Base-by-base conservation (phyloP, 2,113 vertebrate genomes). In the Elaphurus davidianus region DNA sequence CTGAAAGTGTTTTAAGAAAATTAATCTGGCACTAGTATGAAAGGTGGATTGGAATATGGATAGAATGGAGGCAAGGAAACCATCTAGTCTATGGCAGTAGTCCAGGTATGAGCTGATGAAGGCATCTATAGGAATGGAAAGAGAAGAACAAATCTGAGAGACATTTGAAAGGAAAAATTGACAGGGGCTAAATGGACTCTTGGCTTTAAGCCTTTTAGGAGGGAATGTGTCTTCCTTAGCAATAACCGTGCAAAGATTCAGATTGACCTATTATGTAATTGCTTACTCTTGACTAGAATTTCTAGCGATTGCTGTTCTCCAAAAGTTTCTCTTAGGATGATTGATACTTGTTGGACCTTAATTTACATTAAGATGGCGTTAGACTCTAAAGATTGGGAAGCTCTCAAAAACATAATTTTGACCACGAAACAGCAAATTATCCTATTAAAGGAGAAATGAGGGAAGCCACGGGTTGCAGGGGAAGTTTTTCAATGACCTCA, bases 151-250 rank as follows among this genome's bases (percentile, higher is more conserved):
- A 98, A 96, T 96, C 86, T 95, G 89, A 98, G 96, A 98, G 96
- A 97, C 88, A 74, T 97, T 98, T 98, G 85, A 91, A 97, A 98
- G 93, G 71, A 97, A 98, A 97, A 97, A 90, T 57, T 95, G 97
- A 98, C 67, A 96, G 76, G 71, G 97, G 83, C 96, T 95, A 98
- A 98, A 98, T 98, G 98, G 50, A 83, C 87, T 98, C 50, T 97
- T 98, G 97, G 98, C 97, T 97, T 98, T 71, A 97, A 97, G 98
- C 98, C 98, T 98, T 97, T 95, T 84, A 94, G 92, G 84, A 97
- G 95, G 93, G 78, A 98, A 98, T 98, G 96, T 91, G 93, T 98
- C 95, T 96, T 97, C 87, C 91, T 98, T 94, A 93, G 86, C 97
- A 98, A 98, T 98, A 92, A 98, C 87, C 60, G 81, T 96, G 96